Base-by-base conservation (phyloP, 2,797 vertebrate species). In the Anguilla marmorata region DNA sequence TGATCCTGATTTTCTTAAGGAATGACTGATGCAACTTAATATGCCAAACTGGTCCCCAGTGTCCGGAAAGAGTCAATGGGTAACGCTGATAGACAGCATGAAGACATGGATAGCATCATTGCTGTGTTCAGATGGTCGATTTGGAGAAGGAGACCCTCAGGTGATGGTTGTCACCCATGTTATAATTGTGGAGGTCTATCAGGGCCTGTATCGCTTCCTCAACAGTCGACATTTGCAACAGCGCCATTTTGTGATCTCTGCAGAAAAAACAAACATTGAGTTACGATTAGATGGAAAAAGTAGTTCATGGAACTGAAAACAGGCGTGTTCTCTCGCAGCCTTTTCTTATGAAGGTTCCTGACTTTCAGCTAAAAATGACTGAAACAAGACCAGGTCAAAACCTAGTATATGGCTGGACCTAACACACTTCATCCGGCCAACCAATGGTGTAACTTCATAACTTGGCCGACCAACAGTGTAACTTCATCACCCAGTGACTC, bases 171-270 rank as follows among this genome's bases (percentile, higher is more conserved):
- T 97, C 97, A 87, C 98, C 98, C 95, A 99, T 97, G 95, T 98
- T 98, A 93, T 98, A 98, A 96, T 99, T 99, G 95, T 99, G 98
- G 89, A 99, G 98, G 94, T 99, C 98, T 85, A 99, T 98, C 95
- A 99, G 94, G 86, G 97, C 97, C 92, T 99, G 98, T 93, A 98
- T 98, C 89, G 98, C 98, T 96, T 99, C 98, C 93, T 99, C 98
- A 93, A 99, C 97, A 76, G 97, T 97, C 27, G 97, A 97, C 98
- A 99, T 98, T 95, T 99, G 98, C 94, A 99, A 97, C 91, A 99
- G 96, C 88, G 98, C 97, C 98, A 99, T 99, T 95, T 99, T 99
- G 93, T 97, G 98, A 97, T 99, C 98, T 96, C 98, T 99, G 88
- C 14, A 86, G 50, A 3, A 66, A 52, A 69, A 0, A 87, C 85